Evolutionary conservation across 1,140 invertebrate species (phyloP).

Genomic region (Penaeus japonicus): DNA sequence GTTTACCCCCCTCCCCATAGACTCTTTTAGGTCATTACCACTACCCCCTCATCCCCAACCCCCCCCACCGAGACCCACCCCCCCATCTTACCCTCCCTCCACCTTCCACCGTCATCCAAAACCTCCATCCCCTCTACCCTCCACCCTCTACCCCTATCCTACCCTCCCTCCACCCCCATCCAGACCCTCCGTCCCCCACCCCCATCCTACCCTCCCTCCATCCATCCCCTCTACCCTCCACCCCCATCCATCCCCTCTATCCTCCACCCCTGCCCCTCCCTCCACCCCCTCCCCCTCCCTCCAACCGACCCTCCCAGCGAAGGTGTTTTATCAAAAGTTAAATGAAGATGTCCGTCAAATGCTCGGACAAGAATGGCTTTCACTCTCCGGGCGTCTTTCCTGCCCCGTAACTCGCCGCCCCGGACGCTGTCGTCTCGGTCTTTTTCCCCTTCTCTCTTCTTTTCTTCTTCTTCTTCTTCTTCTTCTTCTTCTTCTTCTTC

Average conservation of each 20-base stretch:
- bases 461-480: too few relatives aligned
- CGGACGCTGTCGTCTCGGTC: too few relatives aligned
- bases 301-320: not conserved
- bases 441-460: too few relatives aligned
- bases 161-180: not conserved
- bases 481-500: too few relatives aligned
- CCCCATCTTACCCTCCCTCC: not conserved
- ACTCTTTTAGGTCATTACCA: not conserved
- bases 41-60: not conserved
- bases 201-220: too few relatives aligned
- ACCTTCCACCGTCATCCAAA: not conserved
- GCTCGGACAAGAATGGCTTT: too few relatives aligned
- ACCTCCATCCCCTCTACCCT: not conserved
- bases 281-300: not conserved
- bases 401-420: not conserved
- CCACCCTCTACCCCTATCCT: not conserved
- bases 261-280: not conserved
- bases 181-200: not conserved
- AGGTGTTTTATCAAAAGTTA: constrained; percentile 7
- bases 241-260: not conserved
- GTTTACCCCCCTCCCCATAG: not conserved
- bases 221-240: not conserved
- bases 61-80: too few relatives aligned
- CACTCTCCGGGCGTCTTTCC: not conserved
- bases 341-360: not conserved